Evolutionary conservation across 2,113 vertebrate species (phyloP).

Genomic region (Empidonax traillii): DNA sequence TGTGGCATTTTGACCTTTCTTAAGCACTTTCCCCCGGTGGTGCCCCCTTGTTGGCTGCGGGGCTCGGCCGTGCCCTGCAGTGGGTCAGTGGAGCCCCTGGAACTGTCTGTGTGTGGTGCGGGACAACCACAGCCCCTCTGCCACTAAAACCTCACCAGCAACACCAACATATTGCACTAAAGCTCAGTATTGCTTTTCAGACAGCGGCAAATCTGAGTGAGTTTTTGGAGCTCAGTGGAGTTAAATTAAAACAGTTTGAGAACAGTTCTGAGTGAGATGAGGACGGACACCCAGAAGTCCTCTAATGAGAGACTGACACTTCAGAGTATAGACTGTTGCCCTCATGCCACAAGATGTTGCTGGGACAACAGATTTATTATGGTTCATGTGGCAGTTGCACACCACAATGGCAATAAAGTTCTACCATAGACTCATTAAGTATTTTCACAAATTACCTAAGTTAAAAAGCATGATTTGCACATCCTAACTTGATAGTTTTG

Average conservation of each 20-base stretch:
- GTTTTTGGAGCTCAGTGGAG: not conserved
- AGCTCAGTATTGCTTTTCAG: not conserved
- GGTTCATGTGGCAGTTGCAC: not conserved
- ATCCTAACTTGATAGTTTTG: not conserved
- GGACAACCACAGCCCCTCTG: not conserved
- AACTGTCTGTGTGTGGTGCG: rapidly evolving
- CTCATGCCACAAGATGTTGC: not conserved
- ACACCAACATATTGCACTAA: not conserved
- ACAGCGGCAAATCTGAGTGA: not conserved
- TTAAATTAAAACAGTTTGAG: not conserved
- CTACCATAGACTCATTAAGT: not conserved
- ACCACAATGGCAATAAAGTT: not conserved
- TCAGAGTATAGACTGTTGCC: not conserved
- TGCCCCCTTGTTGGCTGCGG: rapidly evolving
- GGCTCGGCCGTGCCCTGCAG: not conserved
- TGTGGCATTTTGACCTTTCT: not conserved
- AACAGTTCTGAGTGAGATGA: not conserved
- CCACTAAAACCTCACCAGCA: not conserved
- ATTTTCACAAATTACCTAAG: not conserved
- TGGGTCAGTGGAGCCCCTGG: not conserved
- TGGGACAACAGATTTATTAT: not conserved
- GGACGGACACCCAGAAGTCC: not conserved
- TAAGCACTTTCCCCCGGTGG: not conserved
- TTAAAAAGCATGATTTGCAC: not conserved
- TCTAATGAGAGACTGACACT: not conserved